Evolutionary conservation across 1,140 invertebrate genomes (phyloP).

Genomic region (Plutomurus gul): DNA sequence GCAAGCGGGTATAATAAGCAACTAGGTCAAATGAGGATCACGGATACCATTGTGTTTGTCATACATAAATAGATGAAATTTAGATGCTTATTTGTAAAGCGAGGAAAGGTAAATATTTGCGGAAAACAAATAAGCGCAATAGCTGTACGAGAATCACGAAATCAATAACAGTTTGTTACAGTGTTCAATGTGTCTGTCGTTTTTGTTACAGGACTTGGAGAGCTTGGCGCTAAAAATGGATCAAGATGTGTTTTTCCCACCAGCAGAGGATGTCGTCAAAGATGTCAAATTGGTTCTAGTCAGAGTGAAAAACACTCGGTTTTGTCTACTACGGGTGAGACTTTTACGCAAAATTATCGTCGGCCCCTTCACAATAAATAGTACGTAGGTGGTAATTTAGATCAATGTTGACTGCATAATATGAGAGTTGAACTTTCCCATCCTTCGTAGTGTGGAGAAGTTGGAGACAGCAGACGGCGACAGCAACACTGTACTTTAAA

Average conservation of each 20-base stretch:
- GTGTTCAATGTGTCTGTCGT: neutral
- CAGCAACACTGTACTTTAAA: constrained; percentile 2
- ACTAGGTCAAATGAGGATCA: too few species aligned
- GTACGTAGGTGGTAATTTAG: neutral
- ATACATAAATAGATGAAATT: too few species aligned
- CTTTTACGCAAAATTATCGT: neutral
- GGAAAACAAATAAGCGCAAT: neutral
- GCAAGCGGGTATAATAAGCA: too few species aligned
- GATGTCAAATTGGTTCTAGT: constrained; percentile 85
- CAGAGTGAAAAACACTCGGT: constrained; percentile 86
- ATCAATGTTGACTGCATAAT: neutral
- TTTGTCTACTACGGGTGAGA: constrained; percentile 76
- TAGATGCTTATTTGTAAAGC: too few species aligned
- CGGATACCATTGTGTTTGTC: too few species aligned
- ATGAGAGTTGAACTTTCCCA: too few species aligned
- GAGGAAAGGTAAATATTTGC: too few species aligned
- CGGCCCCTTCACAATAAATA: neutral
- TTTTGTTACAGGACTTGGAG: constrained; percentile 48
- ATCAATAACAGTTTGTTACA: neutral
- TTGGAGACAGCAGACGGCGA: neutral
- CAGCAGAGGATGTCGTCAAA: constrained; percentile 62
- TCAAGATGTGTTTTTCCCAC: constrained; percentile 52
- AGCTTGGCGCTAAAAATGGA: constrained; percentile 48
- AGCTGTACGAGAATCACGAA: neutral
- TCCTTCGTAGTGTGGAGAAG: neutral